Evolutionary conservation across 2,113 vertebrate species (phyloP), one percentile per base, ranked within the genome.

Genomic region (Corynorhinus townsendii): DNA sequence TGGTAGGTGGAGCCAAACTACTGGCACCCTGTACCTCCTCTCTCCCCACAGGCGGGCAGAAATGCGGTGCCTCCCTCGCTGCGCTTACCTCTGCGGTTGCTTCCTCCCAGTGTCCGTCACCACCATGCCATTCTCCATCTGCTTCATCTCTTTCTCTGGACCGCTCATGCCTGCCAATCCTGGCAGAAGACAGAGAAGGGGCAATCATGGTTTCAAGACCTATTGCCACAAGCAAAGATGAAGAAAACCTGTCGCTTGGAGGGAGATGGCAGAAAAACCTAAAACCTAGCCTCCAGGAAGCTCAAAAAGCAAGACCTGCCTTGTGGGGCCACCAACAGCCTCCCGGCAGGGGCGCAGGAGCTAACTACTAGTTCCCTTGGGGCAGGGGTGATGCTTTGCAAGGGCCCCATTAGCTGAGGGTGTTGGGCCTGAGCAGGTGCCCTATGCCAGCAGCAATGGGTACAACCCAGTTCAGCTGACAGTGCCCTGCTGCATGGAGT

Each of bases 71-170:
- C 16, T 75, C 33, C 35, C 52, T 5, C 7, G 2, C 40, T 17
- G 14, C 4, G 12, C 98, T 68, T 19, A 98, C 98, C 98, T 98
- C 59, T 97, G 96, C 20, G 98, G 76, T 33, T 92, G 0, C 38
- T 93, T 98, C 33, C 96, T 97, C 2, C 95, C 2, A 0, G 45
- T 30, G 45, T 98, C 98, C 0, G n/a, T 97, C 45, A 98, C 90
- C 19, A 98, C 95, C 4, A 97, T 75, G 38, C 99, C 98, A 0
- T 99, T 99, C 95, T 99, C 99, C 11, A 98, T 0, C 10, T 62
- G 98, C 94, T 97, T 99, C 62, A 64, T 95, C 66, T 98, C 99
- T 86, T 98, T 98, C 52, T 96, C 80, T 24, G 98, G 97, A 28
- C 92, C 83, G 0, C 40, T 90, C 68, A 96, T 1, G 68, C 98